phyloP scores from a whole-genome alignment of 2,888 invertebrate genomes.

The Rotaria socialis region DNA sequence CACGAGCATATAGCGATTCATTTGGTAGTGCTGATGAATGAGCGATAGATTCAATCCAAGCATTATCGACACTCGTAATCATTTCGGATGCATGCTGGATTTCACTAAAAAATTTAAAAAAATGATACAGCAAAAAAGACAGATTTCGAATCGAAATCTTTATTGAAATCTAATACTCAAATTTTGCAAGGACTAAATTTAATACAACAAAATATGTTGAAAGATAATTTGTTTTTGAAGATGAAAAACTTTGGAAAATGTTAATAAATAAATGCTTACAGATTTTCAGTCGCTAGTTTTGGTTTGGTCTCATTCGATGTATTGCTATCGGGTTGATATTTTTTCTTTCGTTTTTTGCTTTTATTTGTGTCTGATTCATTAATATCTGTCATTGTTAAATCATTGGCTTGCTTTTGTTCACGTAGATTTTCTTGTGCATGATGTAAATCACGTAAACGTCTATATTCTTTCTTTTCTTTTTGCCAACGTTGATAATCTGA shows the following conservation, averaged over 20 bases:
- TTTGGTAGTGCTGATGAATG: not conserved
- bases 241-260: not conserved
- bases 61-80: constrained; percentile 5
- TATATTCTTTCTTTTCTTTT: not conserved
- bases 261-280: not conserved
- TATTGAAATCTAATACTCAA: too few relatives aligned
- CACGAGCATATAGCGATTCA: not conserved
- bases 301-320: not conserved
- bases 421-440: not conserved
- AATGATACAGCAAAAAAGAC: not conserved
- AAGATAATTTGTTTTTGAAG: too few relatives aligned
- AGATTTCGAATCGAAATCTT: too few relatives aligned
- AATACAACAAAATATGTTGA: too few relatives aligned
- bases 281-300: not conserved
- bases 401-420: not conserved
- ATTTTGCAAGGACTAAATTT: too few relatives aligned
- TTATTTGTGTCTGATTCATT: not conserved
- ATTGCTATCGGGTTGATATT: not conserved
- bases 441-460: not conserved
- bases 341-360: constrained; percentile 8
- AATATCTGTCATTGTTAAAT: not conserved
- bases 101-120: not conserved
- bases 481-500: constrained; percentile 23
- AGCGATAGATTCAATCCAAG: not conserved
- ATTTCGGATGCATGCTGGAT: not conserved